These are phyloP conservation scores for Invenusta paracnida DNA, from an alignment of 2,888 invertebrate genomes.

Conservation along the genomic window DNA sequence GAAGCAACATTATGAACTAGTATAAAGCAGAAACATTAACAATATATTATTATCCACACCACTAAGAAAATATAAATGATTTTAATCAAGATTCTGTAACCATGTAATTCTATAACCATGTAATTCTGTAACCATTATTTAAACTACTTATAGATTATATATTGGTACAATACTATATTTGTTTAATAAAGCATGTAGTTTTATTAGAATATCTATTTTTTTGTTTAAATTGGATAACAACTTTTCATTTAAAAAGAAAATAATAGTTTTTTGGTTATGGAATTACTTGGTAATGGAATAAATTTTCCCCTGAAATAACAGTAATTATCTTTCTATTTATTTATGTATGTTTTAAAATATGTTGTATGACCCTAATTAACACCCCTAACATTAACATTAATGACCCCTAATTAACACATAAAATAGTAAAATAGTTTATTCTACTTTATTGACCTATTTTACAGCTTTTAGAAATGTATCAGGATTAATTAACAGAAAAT, in stretches of 20 bases:
- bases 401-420: not conserved
- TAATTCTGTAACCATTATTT: not conserved
- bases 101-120: not conserved
- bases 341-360: not conserved
- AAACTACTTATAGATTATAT: not conserved
- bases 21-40: no score
- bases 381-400: no score
- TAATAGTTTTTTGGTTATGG: not conserved
- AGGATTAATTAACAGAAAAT: conserved; percentile 15
- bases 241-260: not conserved
- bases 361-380: no score
- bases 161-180: not conserved
- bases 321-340: not conserved
- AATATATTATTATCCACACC: no score
- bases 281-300: not conserved
- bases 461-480: conserved; percentile 1
- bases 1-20: no score
- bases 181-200: not conserved
- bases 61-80: no score
- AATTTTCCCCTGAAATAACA: not conserved
- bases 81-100: not conserved
- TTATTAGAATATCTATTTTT: not conserved
- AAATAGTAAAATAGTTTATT: not conserved
- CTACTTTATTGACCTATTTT: conserved; percentile 18
- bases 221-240: not conserved